These are phyloP conservation scores for Ibidorhyncha struthersii DNA, from an alignment of 2,113 vertebrate species.

Conservation along the genomic window DNA sequence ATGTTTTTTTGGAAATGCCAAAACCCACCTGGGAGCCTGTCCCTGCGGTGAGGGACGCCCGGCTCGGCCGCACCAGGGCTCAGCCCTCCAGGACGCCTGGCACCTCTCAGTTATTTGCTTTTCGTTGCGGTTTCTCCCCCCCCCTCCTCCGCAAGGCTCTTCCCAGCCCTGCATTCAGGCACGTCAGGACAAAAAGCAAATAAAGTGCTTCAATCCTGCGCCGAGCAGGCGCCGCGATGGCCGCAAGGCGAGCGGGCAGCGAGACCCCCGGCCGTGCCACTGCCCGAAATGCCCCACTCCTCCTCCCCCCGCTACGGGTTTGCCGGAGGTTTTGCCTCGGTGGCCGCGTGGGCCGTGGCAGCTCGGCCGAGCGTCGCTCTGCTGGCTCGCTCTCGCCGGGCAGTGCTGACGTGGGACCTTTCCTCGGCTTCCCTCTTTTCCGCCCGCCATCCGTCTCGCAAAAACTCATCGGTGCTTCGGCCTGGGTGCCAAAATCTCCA, in stretches of 20 bases:
- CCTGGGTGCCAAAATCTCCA: not conserved
- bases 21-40: not conserved
- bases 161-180: not conserved
- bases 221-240: not conserved
- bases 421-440: not conserved
- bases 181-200: not conserved
- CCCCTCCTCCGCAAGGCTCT: not conserved
- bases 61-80: not conserved
- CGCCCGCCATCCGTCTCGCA: not conserved
- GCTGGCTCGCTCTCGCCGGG: rapidly evolving
- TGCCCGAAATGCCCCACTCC: not conserved
- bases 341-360: not conserved
- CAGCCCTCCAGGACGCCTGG: not conserved
- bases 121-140: not conserved
- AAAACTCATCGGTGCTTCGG: rapidly evolving
- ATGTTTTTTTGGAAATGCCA: not conserved
- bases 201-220: not conserved
- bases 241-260: not conserved
- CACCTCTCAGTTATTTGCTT: not conserved
- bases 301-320: too few relatives aligned
- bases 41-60: rapidly evolving
- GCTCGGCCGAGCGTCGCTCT: not conserved
- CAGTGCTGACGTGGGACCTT: not conserved
- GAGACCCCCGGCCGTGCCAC: not conserved
- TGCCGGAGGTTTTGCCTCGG: not conserved